Evolutionary conservation across 1,140 invertebrate genomes (phyloP).

Genomic region (Tetraneura akinire): DNA sequence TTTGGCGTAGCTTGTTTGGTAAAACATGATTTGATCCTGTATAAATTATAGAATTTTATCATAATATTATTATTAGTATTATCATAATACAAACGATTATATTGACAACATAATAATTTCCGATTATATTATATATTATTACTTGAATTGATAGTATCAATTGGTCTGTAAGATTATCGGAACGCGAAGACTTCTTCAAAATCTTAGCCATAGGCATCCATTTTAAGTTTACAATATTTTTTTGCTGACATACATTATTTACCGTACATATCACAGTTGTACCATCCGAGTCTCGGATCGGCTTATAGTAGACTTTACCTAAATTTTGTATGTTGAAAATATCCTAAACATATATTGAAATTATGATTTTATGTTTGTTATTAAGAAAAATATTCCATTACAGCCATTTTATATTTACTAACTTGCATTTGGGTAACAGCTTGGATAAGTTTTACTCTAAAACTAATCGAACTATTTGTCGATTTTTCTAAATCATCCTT

Average conservation of each 20-base stretch:
- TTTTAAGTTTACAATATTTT: slow-evolving; percentile 81
- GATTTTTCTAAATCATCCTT: slow-evolving; percentile 91
- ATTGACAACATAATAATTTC: too few species aligned
- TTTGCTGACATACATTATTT: slow-evolving; percentile 79
- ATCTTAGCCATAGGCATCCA: slow-evolving; percentile 86
- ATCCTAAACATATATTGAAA: slow-evolving; percentile 61
- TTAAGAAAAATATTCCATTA: background rate
- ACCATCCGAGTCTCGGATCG: slow-evolving; percentile 82
- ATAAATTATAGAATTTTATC: slow-evolving; percentile 35
- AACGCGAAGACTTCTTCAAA: slow-evolving; percentile 67
- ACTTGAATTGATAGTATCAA: slow-evolving; percentile 79
- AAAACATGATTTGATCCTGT: slow-evolving; percentile 86
- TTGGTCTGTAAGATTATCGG: slow-evolving; percentile 75
- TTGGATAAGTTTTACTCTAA: slow-evolving; percentile 86
- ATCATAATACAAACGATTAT: too few species aligned
- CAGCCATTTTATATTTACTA: slow-evolving; percentile 49
- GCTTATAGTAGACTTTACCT: slow-evolving; percentile 86
- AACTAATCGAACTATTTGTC: slow-evolving; percentile 80
- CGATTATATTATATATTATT: too few species aligned
- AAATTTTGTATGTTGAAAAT: slow-evolving; percentile 88
- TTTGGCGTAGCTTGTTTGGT: slow-evolving; percentile 81
- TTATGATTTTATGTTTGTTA: background rate
- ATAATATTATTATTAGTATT: background rate
- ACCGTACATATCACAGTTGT: slow-evolving; percentile 88
- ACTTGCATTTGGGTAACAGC: slow-evolving; percentile 93